Evolutionary conservation across 2,113 vertebrate species (phyloP), one percentile per base, ranked within the genome.

Genomic region (Nestor notabilis): DNA sequence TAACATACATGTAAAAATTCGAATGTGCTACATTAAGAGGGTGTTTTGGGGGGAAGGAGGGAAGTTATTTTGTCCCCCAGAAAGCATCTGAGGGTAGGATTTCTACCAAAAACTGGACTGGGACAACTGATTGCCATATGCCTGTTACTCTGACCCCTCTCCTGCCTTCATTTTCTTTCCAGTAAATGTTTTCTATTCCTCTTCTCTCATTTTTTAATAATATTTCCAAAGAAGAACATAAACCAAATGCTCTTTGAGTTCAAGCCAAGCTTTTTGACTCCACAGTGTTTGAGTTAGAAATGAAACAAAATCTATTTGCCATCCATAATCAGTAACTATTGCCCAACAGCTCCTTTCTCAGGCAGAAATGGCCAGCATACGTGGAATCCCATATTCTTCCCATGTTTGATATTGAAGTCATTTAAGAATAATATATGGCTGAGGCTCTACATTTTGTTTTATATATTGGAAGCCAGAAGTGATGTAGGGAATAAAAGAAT

Each of bases 181-280:
- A 87, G 69, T 93, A 83, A 78, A 93, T 79, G 56, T 89, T 91
- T 95, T 92, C 76, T 97, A 37, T 95, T 90, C n/a, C 17, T 95
- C 39, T 72, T 93, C 77, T 79, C 69, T 82, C 52, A 17, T 92
- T 89, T 95, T 95, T 89, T 43, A 89, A 82, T 88, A 97, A 47
- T 96, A 95, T 92, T 90, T 96, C 92, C 66, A 87, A 95, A 87
- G 69, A 52, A 95, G 89, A 95, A 94, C 87, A 63, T 91, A 95
- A 96, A 96, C 93, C 89, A 96, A 96, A 82, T 80, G 61, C 47
- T 95, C 49, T 93, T 83, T 95, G 94, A 96, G 69, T 94, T 79
- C 87, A 68, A 63, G 94, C 95, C 95, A 96, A 84, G 56, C 17
- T 95, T 91, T 97, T 90, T 87, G 74, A 90, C 52, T 96, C 50